Evolutionary conservation across 92 coral and sea anemone genomes (phyloP).

Genomic region (Parazoanthus darwini): DNA sequence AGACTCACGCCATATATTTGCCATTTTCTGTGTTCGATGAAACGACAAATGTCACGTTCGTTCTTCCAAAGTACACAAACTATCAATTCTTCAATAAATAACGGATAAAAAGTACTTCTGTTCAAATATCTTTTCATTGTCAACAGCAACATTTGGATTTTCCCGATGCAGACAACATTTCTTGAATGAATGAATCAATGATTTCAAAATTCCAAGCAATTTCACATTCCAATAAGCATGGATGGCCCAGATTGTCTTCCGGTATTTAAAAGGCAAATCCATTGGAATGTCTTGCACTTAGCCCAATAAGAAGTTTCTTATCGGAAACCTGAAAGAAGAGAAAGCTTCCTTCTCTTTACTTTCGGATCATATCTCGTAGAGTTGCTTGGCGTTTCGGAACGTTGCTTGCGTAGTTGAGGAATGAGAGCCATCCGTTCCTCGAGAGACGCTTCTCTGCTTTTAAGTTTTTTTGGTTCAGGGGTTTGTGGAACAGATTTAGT

Average conservation of each 20-base stretch:
- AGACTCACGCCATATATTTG: not conserved
- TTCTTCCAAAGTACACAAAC: no score
- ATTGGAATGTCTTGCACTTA: not conserved
- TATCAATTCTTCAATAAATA: not conserved
- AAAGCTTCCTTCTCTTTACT: slow-evolving; percentile 28
- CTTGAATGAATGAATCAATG: not conserved
- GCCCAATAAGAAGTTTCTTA: not conserved
- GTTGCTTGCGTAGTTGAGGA: slow-evolving; percentile 16
- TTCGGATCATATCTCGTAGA: slow-evolving; percentile 14
- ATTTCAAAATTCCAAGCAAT: no score
- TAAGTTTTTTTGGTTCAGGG: slow-evolving; percentile 32
- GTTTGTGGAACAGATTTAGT: slow-evolving; percentile 32
- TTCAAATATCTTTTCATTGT: not conserved
- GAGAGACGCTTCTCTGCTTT: slow-evolving; percentile 10
- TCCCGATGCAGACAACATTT: not conserved
- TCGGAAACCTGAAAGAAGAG: slow-evolving; percentile 37
- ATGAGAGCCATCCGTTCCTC: not conserved
- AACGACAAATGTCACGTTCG: not conserved
- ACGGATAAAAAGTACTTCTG: not conserved
- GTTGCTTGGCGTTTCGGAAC: slow-evolving; percentile 32
- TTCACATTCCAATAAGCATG: not conserved
- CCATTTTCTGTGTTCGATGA: not conserved
- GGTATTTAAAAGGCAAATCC: not conserved
- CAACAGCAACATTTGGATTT: not conserved
- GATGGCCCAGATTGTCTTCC: not conserved